phyloP scores from a whole-genome alignment of 1,140 invertebrate species.

The Protaetia brevitarsis region DNA sequence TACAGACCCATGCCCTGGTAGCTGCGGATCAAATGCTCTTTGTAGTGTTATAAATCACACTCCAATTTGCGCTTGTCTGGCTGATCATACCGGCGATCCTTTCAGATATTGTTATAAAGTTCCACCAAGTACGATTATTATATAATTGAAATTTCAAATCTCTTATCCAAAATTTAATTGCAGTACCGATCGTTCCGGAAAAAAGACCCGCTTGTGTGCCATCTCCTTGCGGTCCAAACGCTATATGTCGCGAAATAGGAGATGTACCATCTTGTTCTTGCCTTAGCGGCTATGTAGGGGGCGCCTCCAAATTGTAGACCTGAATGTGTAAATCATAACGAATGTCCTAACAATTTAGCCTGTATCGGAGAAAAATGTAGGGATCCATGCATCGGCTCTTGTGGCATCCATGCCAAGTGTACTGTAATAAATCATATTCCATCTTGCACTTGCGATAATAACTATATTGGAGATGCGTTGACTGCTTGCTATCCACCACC shows the following conservation, averaged over 20 bases:
- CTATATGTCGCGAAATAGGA: slow-evolving; percentile 60
- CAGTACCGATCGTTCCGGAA: slow-evolving; percentile 40
- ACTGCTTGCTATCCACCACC: slow-evolving; percentile 52
- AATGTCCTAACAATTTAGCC: slow-evolving; percentile 65
- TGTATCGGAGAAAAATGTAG: slow-evolving; percentile 67
- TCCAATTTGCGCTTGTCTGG: slow-evolving; percentile 51
- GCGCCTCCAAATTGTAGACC: slow-evolving; percentile 69
- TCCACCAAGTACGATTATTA: slow-evolving; percentile 47
- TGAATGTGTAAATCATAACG: slow-evolving; percentile 67
- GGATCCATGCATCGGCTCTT: slow-evolving; percentile 68
- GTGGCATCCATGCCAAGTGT: slow-evolving; percentile 60
- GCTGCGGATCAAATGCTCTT: slow-evolving; percentile 48
- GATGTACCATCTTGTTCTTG: slow-evolving; percentile 66
- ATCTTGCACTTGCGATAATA: slow-evolving; percentile 54
- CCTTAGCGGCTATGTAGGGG: slow-evolving; percentile 62
- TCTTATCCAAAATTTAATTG: slow-evolving; percentile 34
- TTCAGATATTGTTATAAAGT: slow-evolving; percentile 52
- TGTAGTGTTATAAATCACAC: slow-evolving; percentile 50
- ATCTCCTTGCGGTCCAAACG: slow-evolving; percentile 66
- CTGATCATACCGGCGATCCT: slow-evolving; percentile 56
- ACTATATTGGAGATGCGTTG: slow-evolving; percentile 62
- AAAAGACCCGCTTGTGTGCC: slow-evolving; percentile 57
- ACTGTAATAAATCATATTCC: slow-evolving; percentile 55
- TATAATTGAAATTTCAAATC: slow-evolving; percentile 35
- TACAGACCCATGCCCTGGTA: slow-evolving; percentile 44